Percentiles rank a stretch among this genome's conserved stretches.
Evolutionary conservation across 1,140 invertebrate species (phyloP).

Genomic region (Bemisia tabaci): DNA sequence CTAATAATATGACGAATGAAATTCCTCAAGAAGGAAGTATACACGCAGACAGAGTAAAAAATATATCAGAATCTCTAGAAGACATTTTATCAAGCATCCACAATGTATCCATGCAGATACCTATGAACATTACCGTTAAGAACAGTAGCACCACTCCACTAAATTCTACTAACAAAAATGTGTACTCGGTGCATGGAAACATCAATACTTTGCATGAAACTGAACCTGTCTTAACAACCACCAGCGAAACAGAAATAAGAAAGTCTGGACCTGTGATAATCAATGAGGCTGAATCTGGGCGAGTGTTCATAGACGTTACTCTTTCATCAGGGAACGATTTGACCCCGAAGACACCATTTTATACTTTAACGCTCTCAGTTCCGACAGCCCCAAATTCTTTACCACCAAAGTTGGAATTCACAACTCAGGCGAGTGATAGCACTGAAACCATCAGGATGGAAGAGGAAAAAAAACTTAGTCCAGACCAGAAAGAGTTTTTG

Average conservation of each 20-base stretch:
- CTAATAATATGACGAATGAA: too few relatives aligned
- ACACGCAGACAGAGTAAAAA: too few relatives aligned
- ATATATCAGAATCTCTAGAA: not conserved
- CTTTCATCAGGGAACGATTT: not conserved
- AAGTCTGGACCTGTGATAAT: not conserved
- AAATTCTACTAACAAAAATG: not conserved
- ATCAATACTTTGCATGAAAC: not conserved
- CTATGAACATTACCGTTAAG: not conserved
- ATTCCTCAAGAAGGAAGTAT: too few relatives aligned
- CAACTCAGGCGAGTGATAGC: not conserved
- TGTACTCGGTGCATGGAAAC: not conserved
- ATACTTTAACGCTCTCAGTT: not conserved
- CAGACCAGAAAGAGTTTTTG: not conserved
- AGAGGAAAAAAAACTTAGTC: too few relatives aligned
- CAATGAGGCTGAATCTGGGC: not conserved
- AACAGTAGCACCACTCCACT: not conserved
- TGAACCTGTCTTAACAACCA: not conserved
- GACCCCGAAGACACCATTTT: not conserved
- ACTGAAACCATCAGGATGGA: too few relatives aligned
- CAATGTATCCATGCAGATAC: not conserved
- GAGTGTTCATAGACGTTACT: not conserved
- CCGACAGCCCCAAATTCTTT: too few relatives aligned
- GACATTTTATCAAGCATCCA: not conserved
- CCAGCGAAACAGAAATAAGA: not conserved
- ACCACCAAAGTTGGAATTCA: not conserved